Evolutionary conservation across 2,888 invertebrate genomes (phyloP).

Genomic region (Tetrapedia diversipes): DNA sequence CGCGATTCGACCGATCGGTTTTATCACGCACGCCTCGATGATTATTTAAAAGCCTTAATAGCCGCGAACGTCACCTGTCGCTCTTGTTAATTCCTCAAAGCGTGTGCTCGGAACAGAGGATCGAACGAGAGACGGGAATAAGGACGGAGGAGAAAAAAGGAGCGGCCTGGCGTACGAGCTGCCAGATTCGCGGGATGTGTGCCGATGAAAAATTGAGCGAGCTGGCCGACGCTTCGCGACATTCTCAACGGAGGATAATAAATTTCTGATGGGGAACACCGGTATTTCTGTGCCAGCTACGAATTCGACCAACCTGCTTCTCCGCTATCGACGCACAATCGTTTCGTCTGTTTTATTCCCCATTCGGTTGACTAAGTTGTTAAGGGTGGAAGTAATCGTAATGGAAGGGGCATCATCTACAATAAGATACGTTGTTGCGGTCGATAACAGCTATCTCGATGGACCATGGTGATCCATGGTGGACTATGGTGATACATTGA

Average conservation of each 20-base stretch:
- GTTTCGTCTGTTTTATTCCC: not conserved
- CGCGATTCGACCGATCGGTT: conserved; percentile 37
- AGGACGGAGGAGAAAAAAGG: not conserved
- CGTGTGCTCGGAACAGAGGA: not conserved
- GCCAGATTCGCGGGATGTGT: conserved; percentile 29
- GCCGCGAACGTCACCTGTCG: conserved; percentile 14
- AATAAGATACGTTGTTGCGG: no score
- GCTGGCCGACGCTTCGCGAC: conserved; percentile 10
- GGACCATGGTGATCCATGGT: no score
- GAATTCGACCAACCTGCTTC: not conserved
- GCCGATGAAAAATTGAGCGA: conserved; percentile 50
- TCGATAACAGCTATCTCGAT: no score
- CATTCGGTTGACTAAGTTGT: no score
- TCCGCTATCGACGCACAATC: not conserved
- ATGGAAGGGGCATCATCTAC: no score
- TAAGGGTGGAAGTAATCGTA: no score
- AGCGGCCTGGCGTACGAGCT: not conserved
- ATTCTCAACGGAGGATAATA: conserved; percentile 35
- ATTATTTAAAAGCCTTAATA: conserved; percentile 50
- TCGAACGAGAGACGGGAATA: no score
- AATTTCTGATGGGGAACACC: conserved; percentile 34
- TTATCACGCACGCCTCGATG: conserved; percentile 42
- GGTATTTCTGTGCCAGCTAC: conserved; percentile 12
- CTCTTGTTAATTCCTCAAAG: conserved; percentile 48
- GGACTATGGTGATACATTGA: no score